Evolutionary conservation across 2,797 vertebrate species (phyloP).

Genomic region (Aulostomus chinensis): DNA sequence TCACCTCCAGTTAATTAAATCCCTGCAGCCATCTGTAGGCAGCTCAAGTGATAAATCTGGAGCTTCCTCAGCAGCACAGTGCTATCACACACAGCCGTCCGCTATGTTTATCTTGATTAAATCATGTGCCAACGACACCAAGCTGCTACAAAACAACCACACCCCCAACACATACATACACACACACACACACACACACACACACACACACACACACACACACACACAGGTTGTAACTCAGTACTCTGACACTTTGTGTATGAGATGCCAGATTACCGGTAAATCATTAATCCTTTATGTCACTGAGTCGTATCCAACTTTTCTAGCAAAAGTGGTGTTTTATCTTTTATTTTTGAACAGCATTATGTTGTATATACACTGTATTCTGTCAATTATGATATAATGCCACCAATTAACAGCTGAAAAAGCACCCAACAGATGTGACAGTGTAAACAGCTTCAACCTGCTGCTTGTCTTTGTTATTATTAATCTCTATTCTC

Average conservation of each 20-base stretch:
- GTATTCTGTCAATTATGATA: neutral
- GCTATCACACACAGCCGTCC: slow-evolving; percentile 14
- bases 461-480: neutral
- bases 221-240: slow-evolving; percentile 20
- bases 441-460: neutral
- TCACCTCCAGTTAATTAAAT: slow-evolving; percentile 27
- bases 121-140: slow-evolving; percentile 28
- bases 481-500: neutral
- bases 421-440: neutral
- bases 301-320: slow-evolving; percentile 23
- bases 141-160: slow-evolving; percentile 23
- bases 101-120: slow-evolving; percentile 56
- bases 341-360: slow-evolving; percentile 8
- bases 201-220: slow-evolving; percentile 9
- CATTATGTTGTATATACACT: neutral
- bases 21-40: slow-evolving; percentile 23
- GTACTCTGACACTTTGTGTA: slow-evolving; percentile 18
- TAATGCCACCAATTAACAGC: neutral
- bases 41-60: slow-evolving; percentile 42
- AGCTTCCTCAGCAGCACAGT: slow-evolving; percentile 11
- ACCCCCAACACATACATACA: too few relatives aligned
- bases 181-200: slow-evolving; percentile 1
- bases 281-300: slow-evolving; percentile 31
- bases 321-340: slow-evolving; percentile 2
- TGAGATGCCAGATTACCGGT: slow-evolving; percentile 14